Evolutionary conservation across 1,140 invertebrate species (phyloP).

Genomic region (Cardiocondyla obscurior): DNA sequence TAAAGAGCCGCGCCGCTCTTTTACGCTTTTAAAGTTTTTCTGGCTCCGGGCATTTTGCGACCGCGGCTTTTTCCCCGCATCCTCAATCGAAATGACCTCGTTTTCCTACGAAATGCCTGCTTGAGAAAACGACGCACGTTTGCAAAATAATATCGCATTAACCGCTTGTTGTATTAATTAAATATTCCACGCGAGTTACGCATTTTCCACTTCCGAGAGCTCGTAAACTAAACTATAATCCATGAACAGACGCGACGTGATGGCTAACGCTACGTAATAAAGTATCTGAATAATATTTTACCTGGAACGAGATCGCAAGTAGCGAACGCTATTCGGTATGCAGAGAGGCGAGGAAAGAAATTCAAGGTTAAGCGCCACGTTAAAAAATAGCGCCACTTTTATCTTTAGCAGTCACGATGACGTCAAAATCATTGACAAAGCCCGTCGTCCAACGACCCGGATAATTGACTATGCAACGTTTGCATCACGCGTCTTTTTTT

Average conservation of each 20-base stretch:
- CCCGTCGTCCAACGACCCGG: neutral
- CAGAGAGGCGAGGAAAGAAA: neutral
- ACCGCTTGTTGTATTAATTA: neutral
- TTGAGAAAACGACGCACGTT: neutral
- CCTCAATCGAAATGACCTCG: neutral
- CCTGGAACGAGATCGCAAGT: no score
- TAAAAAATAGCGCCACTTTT: slow-evolving; percentile 33
- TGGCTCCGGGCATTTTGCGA: neutral
- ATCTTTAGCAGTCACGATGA: neutral
- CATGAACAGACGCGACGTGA: neutral
- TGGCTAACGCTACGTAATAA: neutral
- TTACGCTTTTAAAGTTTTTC: neutral
- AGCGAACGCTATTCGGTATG: neutral
- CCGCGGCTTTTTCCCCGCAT: neutral
- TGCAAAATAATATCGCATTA: neutral
- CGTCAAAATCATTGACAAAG: slow-evolving; percentile 51
- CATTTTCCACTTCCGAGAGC: neutral
- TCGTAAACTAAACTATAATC: neutral
- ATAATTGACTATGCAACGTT: slow-evolving; percentile 19
- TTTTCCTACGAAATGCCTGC: slow-evolving; percentile 11
- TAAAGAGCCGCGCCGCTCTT: neutral
- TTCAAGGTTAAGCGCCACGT: neutral
- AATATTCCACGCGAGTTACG: neutral
- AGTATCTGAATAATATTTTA: neutral
- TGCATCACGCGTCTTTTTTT: neutral